These are phyloP conservation scores for Tetrax tetrax DNA, from an alignment of 2,113 vertebrate genomes.

Conservation along the genomic window DNA sequence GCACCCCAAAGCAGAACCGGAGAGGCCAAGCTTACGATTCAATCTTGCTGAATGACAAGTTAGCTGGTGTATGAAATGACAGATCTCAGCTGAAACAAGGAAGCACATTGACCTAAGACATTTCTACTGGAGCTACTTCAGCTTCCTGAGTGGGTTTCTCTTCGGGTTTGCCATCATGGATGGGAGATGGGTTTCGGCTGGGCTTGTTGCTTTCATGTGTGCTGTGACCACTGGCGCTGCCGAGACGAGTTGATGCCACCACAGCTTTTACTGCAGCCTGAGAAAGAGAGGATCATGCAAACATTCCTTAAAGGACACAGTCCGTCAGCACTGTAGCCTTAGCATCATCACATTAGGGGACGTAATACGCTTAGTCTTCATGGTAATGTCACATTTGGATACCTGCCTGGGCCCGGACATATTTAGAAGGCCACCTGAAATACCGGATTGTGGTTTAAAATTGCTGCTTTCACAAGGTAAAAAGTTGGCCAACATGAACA, in stretches of 20 bases:
- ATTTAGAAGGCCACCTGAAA: neutral
- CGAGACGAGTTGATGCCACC: conserved; percentile 85
- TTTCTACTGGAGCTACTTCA: conserved; percentile 51
- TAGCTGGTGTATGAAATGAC: conserved; percentile 63
- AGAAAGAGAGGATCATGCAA: conserved; percentile 15
- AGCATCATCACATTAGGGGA: rapidly evolving
- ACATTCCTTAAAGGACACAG: neutral
- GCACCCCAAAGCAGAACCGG: conserved; percentile 68
- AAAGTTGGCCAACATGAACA: neutral
- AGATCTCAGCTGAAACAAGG: neutral
- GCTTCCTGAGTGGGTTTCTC: conserved; percentile 47
- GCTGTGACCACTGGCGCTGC: conserved; percentile 79
- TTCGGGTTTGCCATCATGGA: neutral
- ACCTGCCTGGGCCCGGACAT: neutral
- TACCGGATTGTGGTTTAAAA: neutral
- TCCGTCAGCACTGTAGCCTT: no score
- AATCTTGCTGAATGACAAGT: conserved; percentile 66
- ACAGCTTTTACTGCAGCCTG: conserved; percentile 89
- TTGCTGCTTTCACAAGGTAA: neutral
- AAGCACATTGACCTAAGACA: conserved; percentile 56
- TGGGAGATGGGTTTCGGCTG: conserved; percentile 37
- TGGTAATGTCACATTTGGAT: neutral
- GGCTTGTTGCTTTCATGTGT: conserved; percentile 71
- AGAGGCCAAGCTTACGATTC: conserved; percentile 71
- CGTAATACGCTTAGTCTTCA: rapidly evolving